Base-by-base conservation (phyloP, 1,140 invertebrate genomes). In the Gonioctena quinquepunctata region DNA sequence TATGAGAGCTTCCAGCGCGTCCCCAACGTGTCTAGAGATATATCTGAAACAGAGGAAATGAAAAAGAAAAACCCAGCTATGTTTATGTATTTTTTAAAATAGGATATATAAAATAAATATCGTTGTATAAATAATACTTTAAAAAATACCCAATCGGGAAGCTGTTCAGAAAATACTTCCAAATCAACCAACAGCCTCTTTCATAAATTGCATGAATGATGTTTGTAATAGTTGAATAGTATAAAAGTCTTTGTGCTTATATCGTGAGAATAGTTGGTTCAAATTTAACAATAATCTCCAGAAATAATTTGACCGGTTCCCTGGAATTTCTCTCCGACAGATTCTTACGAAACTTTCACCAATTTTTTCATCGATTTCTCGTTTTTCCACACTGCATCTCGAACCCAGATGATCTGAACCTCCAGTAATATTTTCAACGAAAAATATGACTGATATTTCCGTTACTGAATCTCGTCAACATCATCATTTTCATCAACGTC, bases 401-500 rank as follows among this genome's bases (percentile, higher is more conserved):
- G n/a, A 42, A n/a, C 16, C 33, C 33, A 11, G 2, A 42, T 13
- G 7, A 42, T 3, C 13, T 42, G 33, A n/a, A n/a, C 2, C 11
- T 42, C 33, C n/a, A n/a, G 16, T 42, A 42, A 42, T 42, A 4
- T n/a, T 42, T 3, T 42, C 33, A n/a, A 2, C 16, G 33, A 6
- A 18, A 16, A 18, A 16, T 22, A 18, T 16, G 5, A 6, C 2
- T 22, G 3, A 8, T 42, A n/a, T 19, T 7, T 26, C 7, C 11
- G 7, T 22, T 42, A 48, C 11, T 42, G 60, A 27, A 66, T 69
- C 48, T 79, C 68, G 7, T 73, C 73, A 13, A 72, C 68, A 8
- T 73, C 73, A 13, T 74, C 70, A 33, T 76, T 66, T 22, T 76
- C 71, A 48, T 78, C 77, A 0, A 75, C 61, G 4, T 78, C 79